Conservation (phyloP, 2,797 vertebrate species). For the Triplophysa bombifrons region DNA sequence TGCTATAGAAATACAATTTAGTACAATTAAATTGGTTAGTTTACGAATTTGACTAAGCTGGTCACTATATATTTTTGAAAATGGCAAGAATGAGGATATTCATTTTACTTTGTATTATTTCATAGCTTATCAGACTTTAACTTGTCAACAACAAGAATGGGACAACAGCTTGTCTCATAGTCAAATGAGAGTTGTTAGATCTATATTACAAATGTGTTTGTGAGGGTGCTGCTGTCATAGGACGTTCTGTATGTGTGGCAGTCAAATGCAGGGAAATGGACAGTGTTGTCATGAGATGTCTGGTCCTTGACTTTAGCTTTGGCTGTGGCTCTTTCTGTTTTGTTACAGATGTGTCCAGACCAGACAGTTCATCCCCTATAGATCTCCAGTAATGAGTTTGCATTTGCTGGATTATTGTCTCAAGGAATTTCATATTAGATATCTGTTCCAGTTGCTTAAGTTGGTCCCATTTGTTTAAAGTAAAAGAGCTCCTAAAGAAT, state of each 20-base stretch:
- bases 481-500: slow-evolving; percentile 14
- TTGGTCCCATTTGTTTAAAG: slow-evolving; percentile 11
- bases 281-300: slow-evolving; percentile 1
- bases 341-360: slow-evolving; percentile 4
- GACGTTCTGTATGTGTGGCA: not conserved
- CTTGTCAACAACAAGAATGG: too few relatives aligned
- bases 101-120: not conserved
- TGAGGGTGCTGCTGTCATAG: not conserved
- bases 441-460: slow-evolving; percentile 8
- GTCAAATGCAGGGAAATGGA: slow-evolving; percentile 6
- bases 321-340: not conserved
- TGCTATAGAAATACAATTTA: too few relatives aligned
- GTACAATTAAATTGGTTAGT: too few relatives aligned
- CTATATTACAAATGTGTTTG: slow-evolving; percentile 1
- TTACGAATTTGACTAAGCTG: too few relatives aligned
- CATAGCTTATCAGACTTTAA: too few relatives aligned
- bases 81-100: too few relatives aligned
- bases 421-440: slow-evolving; percentile 39
- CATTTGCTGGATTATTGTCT: slow-evolving; percentile 39
- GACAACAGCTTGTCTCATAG: not conserved
- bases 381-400: slow-evolving; percentile 24
- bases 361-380: slow-evolving; percentile 13
- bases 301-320: slow-evolving; percentile 1
- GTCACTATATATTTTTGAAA: too few relatives aligned
- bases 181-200: not conserved